Evolutionary conservation across 37 sponge, comb jelly and placozoan genomes (phyloP), one percentile per base, ranked within the genome.

Genomic region (Eunapius fragilis): DNA sequence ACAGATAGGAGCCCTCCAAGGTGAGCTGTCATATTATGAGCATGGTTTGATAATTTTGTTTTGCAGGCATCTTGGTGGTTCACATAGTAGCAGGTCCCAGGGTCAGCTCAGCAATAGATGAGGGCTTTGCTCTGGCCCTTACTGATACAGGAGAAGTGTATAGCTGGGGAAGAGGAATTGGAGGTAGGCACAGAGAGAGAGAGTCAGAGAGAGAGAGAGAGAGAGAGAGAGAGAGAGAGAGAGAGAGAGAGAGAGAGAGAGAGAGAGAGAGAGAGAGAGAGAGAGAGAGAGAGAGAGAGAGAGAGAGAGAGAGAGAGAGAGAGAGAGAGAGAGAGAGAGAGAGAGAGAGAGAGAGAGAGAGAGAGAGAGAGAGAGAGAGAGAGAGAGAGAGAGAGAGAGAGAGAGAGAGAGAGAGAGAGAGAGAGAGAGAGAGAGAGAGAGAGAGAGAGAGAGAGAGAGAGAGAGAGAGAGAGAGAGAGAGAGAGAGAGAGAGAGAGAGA

Each of bases 101-200:
- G 33, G 76, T 83, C 41, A 84, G 70, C 35, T 50, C 82, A 2
- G 25, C 80, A 2, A 80, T 81, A 70, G 85, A 82, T 74, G 94
- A 93, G 31, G 94, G 96, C 5, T 94, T 89, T 87, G 87, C 89
- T 25, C 30, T 95, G 74, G 96, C 92, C 27, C 80, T 93, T 32
- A 82, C 96, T 28, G 79, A 93, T 48, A 73, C 75, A 25, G 94
- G 96, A n/a, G 83, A 91, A 34, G 93, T 95, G 36, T 90, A 93
- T 78, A 85, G 89, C 73, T 92, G 92, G 92, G 93, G 94, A 30
- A 87, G 82, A 41, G 88, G 89, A 23, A 79, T 89, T 74, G 71
- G 86, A 80, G 93, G 82, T 28, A 49, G 47, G 84, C 69, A 67
- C 22, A 32, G 26, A 7, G 58, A 9, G 1, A 17, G 58, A 17